Percentiles rank a stretch among this genome's conserved stretches.
Evolutionary conservation across 2,113 vertebrate species (phyloP).

Genomic region (Meles meles): DNA sequence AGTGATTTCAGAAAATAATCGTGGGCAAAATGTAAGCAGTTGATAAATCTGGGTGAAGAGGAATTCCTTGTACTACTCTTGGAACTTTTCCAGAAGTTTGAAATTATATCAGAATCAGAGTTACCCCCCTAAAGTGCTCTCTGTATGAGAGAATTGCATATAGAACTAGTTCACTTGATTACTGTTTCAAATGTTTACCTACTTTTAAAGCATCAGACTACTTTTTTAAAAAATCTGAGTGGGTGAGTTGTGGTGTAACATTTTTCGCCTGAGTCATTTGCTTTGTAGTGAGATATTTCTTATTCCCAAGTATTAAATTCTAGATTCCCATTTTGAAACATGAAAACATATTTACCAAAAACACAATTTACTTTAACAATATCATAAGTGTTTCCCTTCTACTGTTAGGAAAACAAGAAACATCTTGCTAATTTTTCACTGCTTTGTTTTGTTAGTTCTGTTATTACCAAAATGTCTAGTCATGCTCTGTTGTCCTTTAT

Average conservation of each 20-base stretch:
- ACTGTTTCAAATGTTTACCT: slow-evolving; percentile 16
- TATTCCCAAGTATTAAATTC: slow-evolving; percentile 43
- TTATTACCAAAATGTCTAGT: not conserved
- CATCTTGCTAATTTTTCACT: not conserved
- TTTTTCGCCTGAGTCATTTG: slow-evolving; percentile 60
- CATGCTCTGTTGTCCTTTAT: not conserved
- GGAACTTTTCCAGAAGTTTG: not conserved
- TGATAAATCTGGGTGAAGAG: not conserved
- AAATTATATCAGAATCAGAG: not conserved
- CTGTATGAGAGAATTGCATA: not conserved
- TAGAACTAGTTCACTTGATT: not conserved
- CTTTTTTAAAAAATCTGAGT: slow-evolving; percentile 18
- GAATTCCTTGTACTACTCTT: not conserved
- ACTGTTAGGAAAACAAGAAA: not conserved
- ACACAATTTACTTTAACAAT: slow-evolving; percentile 1
- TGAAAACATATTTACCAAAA: slow-evolving; percentile 50
- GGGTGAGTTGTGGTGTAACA: not conserved
- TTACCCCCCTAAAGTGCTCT: not conserved
- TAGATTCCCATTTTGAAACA: slow-evolving; percentile 62
- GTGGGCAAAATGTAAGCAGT: not conserved
- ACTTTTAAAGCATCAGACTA: slow-evolving; percentile 30
- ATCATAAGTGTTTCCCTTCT: slow-evolving; percentile 38
- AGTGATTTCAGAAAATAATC: not conserved
- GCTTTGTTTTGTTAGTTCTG: not conserved
- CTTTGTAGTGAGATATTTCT: slow-evolving; percentile 57